Base-by-base conservation (phyloP, 2,797 vertebrate genomes). In the Muscicapa comitata region DNA sequence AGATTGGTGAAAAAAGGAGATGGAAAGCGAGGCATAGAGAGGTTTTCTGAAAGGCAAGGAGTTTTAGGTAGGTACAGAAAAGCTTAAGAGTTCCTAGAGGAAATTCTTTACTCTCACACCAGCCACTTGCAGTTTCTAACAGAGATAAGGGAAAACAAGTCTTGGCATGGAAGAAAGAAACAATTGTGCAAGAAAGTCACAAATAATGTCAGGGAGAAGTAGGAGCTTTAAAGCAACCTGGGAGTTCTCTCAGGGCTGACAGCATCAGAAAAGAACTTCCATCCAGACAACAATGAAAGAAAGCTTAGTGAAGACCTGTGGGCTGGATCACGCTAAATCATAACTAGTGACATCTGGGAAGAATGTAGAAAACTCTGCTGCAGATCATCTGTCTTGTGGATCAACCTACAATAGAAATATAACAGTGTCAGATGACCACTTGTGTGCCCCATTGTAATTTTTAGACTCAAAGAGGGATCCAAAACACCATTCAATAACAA, bases 41-140 rank as follows among this genome's bases (percentile, higher is more conserved):
- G 11, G 20, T 35, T 84, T 90, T 88, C 18, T 70, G 47, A 96
- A 61, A 75, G 58, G 25, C 58, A 76, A 79, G 58, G 72, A 80
- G 51, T 40, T 88, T 78, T 53, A 53, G n/a, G 51, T 74, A 89
- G 33, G 70, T 88, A 89, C 62, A 94, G 68, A 77, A 92, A 89
- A 68, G 10, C 43, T 90, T 57, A 24, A 91, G 50, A 28, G 76
- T 67, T 96, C 79, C 61, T 78, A 2, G 2, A 87, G 25, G 50
- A 94, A 94, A 93, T 38, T 86, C 42, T 87, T 57, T 93, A 83
- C 86, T 91, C 43, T 43, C 57, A 81, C 55, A 92, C 37, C 25
- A 90, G 40, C 51, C 67, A 67, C 50, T 65, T 79, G 37, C 51
- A 59, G 88, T 91, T 88, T 92, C 35, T 90, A 91, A 61, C 13